Evolutionary conservation across 2,888 invertebrate genomes (phyloP), one percentile per base, ranked within the genome.

Genomic region (Tenthredo distinguenda): DNA sequence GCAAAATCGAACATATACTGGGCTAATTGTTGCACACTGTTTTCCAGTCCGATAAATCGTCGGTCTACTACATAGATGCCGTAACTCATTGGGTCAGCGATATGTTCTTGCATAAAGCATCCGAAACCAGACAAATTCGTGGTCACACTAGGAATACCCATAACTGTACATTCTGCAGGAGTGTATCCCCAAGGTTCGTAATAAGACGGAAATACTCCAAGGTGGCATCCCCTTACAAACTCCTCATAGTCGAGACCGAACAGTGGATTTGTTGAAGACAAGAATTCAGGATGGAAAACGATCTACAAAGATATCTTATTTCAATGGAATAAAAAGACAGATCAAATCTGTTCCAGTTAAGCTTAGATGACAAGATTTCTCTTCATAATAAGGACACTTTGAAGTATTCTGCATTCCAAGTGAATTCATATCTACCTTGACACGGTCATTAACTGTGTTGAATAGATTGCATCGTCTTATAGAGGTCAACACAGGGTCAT

Each of bases 171-270:
- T 93, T 99, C 99, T 0, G 99, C 99, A 0, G 99, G 99, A 0
- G 99, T 99, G 94, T 99, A 99, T 0, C 99, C 99, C 99, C 99
- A 99, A 0, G 99, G 99, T 93, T 99, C 99, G 93, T 99, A 99
- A 94, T 99, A 99, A 0, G 99, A 99, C 0, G 99, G 99, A 94
- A 99, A 99, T 26, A 99, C 99, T 0, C 99, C 99, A 89, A 99
- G 95, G 94, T 99, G 99, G 90, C 99, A 99, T 6, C 99, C 99
- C 40, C 99, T 96, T 0, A 99, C 99, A 94, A 99, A 99, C 93
- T 99, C 99, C 93, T 99, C 99, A 93, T 99, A 99, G 91, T 99
- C 99, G 90, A 99, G 94, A 0, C 99, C 99, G 94, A 99, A 98
- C 0, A 99, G 94, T 0, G 99, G 99, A 94, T 99, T 99, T 0